A percentile compares a stretch with the other conserved stretches of the same genome.
These are phyloP conservation scores for Acridotheres tristis DNA, from an alignment of 2,797 vertebrate species.

Conservation along the genomic window DNA sequence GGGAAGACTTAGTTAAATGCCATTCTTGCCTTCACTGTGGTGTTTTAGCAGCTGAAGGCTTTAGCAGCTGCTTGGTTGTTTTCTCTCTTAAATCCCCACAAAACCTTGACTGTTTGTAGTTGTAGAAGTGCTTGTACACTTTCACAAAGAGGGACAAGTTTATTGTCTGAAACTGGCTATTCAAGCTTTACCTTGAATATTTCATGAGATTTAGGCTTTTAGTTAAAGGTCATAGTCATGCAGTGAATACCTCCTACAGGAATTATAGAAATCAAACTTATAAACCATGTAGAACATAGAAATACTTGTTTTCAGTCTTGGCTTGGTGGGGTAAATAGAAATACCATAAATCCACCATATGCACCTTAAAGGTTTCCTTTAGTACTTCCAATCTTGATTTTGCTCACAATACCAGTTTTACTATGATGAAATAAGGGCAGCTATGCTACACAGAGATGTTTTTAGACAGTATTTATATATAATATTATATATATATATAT, in stretches of 20 bases:
- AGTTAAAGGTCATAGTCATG: not conserved
- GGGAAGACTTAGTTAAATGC: not conserved
- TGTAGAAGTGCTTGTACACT: not conserved
- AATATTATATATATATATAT: no score
- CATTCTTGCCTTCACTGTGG: not conserved
- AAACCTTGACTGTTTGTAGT: not conserved
- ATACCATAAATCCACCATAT: not conserved
- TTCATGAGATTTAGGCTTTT: not conserved
- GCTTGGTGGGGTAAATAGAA: not conserved
- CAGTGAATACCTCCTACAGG: not conserved
- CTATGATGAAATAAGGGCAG: not conserved
- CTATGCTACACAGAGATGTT: not conserved
- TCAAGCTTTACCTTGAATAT: not conserved
- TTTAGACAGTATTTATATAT: not conserved
- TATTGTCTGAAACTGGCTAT: not conserved
- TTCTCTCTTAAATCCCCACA: not conserved
- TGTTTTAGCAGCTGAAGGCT: not conserved
- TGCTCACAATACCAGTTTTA: not conserved
- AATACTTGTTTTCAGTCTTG: not conserved
- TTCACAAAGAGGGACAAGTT: not conserved
- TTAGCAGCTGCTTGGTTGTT: not conserved
- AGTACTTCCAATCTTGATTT: not conserved
- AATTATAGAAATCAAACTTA: not conserved
- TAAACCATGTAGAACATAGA: not conserved
- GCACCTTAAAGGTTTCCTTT: not conserved